Conservation (phyloP, 2,797 vertebrate genomes). For the Peromyscus attwateri region DNA sequence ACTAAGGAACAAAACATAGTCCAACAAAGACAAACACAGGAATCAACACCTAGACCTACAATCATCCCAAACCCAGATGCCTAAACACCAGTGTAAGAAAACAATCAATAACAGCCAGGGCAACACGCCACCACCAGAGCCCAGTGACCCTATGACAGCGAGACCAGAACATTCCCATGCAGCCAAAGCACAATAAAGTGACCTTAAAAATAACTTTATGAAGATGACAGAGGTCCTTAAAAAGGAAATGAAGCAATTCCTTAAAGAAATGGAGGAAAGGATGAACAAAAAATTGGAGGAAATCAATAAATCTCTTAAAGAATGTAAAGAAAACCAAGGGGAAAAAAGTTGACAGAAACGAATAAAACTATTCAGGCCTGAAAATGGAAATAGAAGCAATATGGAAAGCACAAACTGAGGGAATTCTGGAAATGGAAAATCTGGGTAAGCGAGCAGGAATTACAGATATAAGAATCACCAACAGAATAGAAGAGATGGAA, state of each 20-base stretch:
- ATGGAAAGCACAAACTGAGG: neutral
- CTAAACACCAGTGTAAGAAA: neutral
- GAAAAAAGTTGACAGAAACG: neutral
- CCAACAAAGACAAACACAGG: neutral
- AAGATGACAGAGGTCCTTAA: too few relatives aligned
- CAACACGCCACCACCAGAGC: neutral
- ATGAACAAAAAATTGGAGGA: neutral
- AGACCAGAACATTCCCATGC: neutral
- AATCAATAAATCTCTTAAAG: neutral
- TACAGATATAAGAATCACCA: neutral
- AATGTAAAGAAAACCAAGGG: neutral
- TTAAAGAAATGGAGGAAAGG: neutral
- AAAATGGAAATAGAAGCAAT: neutral
- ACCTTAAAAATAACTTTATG: neutral
- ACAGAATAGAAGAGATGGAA: neutral
- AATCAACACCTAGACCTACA: neutral
- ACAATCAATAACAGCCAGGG: neutral
- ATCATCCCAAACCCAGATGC: neutral
- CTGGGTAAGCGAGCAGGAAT: neutral
- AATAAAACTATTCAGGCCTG: neutral
- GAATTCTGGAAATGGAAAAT: neutral
- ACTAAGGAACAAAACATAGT: neutral
- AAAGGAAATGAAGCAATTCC: neutral
- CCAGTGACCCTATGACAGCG: neutral
- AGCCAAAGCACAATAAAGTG: neutral